Conservation (phyloP, 92 coral and sea anemone species). For the Actinostola sp. region DNA sequence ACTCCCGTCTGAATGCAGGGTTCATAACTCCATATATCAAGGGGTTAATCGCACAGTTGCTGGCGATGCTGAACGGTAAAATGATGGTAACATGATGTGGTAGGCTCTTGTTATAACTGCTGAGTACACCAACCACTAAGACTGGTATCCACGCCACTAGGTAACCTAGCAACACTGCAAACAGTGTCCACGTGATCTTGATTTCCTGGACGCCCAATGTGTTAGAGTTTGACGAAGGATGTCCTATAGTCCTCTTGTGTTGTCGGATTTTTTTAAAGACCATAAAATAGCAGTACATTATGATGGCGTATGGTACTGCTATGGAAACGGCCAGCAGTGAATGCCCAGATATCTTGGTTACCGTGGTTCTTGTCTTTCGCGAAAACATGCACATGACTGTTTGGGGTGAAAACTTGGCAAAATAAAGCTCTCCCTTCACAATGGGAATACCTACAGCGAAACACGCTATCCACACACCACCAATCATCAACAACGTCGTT, state of each 20-base stretch:
- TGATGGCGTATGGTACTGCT: not conserved
- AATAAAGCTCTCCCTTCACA: not conserved
- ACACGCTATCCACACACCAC: not conserved
- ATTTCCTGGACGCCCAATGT: constrained; percentile 18
- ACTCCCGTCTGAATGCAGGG: constrained; percentile 9
- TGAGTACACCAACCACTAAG: not conserved
- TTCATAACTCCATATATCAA: constrained; percentile 17
- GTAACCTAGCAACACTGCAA: constrained; percentile 32
- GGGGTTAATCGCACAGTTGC: constrained; percentile 33
- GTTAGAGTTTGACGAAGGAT: not conserved
- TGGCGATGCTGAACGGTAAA: not conserved
- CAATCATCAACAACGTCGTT: not conserved
- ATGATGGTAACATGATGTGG: constrained; percentile 14
- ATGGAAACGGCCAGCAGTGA: not conserved
- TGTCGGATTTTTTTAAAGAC: constrained; percentile 33
- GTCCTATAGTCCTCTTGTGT: constrained; percentile 22
- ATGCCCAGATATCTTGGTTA: not conserved
- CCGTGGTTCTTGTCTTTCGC: not conserved
- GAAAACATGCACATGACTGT: not conserved
- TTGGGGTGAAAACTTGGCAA: not conserved
- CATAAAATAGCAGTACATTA: constrained; percentile 7
- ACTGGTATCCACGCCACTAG: constrained; percentile 10
- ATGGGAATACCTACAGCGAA: not conserved
- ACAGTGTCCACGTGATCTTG: constrained; percentile 32
- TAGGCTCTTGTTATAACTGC: not conserved